These are phyloP conservation scores for Eumaeus atala DNA, from an alignment of 1,140 invertebrate species.

Conservation along the genomic window DNA sequence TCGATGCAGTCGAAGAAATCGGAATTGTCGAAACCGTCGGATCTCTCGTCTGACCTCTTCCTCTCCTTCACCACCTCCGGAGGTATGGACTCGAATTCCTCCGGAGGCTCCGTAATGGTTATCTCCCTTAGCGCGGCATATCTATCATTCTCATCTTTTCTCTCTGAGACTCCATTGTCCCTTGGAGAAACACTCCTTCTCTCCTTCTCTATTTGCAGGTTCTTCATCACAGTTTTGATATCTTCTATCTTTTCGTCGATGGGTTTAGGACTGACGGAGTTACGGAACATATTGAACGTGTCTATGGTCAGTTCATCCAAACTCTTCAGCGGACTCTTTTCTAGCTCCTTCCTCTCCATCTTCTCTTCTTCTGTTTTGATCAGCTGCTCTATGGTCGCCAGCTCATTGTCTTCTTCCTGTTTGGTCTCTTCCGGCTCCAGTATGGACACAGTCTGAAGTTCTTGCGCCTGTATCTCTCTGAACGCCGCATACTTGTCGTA, in stretches of 20 bases:
- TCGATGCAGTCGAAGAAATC: conserved; percentile 73
- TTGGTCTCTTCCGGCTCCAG: conserved; percentile 61
- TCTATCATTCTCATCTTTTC: conserved; percentile 76
- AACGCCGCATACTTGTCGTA: conserved; percentile 89
- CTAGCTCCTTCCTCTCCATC: conserved; percentile 37
- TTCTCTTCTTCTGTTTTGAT: conserved; percentile 40
- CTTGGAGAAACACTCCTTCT: conserved; percentile 61
- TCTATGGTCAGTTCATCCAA: conserved; percentile 66
- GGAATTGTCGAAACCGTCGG: conserved; percentile 69
- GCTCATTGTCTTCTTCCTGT: conserved; percentile 67
- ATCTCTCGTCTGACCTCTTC: conserved; percentile 70
- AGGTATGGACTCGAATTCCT: conserved; percentile 71
- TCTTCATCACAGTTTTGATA: conserved; percentile 70
- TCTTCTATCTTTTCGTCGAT: conserved; percentile 69
- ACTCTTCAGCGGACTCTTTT: conserved; percentile 52
- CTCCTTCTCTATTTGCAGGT: conserved; percentile 57
- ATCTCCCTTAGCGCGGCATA: conserved; percentile 83
- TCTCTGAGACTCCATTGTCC: conserved; percentile 45
- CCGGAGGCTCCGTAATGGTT: conserved; percentile 76
- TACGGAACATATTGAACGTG: conserved; percentile 65
- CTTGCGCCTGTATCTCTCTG: conserved; percentile 85
- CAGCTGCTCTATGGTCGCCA: conserved; percentile 43
- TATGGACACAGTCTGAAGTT: conserved; percentile 75
- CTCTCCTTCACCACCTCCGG: conserved; percentile 65
- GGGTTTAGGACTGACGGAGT: conserved; percentile 62